Base-by-base conservation (phyloP, 1,140 invertebrate species). In the Dinothrombium tinctorium region DNA sequence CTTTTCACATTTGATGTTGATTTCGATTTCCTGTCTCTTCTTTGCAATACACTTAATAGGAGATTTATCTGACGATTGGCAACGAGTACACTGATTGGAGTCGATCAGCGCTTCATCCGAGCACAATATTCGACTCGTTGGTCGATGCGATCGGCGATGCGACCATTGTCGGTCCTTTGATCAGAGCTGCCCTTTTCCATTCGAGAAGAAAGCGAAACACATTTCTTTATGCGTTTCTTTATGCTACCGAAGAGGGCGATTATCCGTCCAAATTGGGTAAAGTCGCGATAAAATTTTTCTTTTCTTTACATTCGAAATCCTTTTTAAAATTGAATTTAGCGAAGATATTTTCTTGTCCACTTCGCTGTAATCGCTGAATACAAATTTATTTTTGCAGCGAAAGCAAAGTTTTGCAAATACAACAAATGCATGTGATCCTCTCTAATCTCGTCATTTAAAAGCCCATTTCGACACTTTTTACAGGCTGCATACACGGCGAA, bases 61-160 rank as follows among this genome's bases (percentile, higher is more conserved):
- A 96, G 59, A 90, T 96, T 56, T 90, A 89, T 61, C 84, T 89
- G 51, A 92, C 80, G 22, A 63, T 86, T 37, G 76, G 80, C 59
- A 87, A 86, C 56, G 81, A 87, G 56, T 87, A 87, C 59, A 86
- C 80, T 33, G 80, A 87, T 56, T 87, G 81, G 81, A 79, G 82
- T 54, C 68, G 73, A 49, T 67, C 76, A 46, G 57, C 73, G 55
- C 38, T 83, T 5, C 62, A 77, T 73, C 58, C 73, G 46, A 73
- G 51, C 53, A 64, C 69, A 51, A 71, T 76, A 9, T 59, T 76
- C n/a, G 57, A 65, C 43, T 56, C 41, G 41, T 43, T 65, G 2
- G 50, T 65, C 40, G 57, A 61, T 22, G 49, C 64, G 25, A 43
- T 69, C 0, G 58, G 59, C 20, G 66, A 68, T 48, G 63, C 50